Evolutionary conservation across 2,113 vertebrate genomes (phyloP).

Genomic region (Pelusios castaneus): DNA sequence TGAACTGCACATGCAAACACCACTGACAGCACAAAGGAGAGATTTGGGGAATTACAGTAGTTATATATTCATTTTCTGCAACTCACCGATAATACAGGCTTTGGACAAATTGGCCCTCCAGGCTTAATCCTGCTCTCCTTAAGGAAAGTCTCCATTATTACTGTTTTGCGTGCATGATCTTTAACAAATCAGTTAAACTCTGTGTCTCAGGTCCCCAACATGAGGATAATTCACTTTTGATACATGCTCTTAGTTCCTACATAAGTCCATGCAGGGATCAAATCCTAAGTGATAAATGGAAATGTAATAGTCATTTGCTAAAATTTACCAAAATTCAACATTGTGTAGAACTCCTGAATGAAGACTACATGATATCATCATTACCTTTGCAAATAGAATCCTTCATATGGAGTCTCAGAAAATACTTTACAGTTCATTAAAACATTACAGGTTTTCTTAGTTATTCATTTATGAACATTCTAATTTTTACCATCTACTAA

Average conservation of each 20-base stretch:
- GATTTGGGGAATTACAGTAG: fast-evolving
- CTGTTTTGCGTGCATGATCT: background rate
- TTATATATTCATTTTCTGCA: background rate
- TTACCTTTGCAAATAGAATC: conserved; percentile 58
- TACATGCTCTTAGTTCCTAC: background rate
- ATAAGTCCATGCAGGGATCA: background rate
- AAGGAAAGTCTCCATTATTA: background rate
- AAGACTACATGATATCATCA: conserved; percentile 21
- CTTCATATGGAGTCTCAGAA: conserved; percentile 43
- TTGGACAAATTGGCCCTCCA: background rate
- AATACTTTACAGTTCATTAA: conserved; percentile 61
- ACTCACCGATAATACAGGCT: fast-evolving
- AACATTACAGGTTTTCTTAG: conserved; percentile 13
- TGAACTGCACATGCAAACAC: background rate
- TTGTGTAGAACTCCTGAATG: background rate
- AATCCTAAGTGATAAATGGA: background rate
- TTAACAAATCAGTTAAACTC: background rate
- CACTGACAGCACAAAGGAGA: background rate
- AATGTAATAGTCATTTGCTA: conserved; percentile 13
- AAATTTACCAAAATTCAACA: conserved; percentile 66
- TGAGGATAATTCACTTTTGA: background rate
- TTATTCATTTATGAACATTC: conserved; percentile 65
- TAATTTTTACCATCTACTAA: conserved; percentile 60
- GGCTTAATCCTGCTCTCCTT: fast-evolving
- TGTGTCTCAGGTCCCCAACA: background rate